A percentile compares a stretch with the other conserved stretches of the same genome.
Conservation (phyloP, 2,113 vertebrate species). For the Gasterosteus nipponicus region DNA sequence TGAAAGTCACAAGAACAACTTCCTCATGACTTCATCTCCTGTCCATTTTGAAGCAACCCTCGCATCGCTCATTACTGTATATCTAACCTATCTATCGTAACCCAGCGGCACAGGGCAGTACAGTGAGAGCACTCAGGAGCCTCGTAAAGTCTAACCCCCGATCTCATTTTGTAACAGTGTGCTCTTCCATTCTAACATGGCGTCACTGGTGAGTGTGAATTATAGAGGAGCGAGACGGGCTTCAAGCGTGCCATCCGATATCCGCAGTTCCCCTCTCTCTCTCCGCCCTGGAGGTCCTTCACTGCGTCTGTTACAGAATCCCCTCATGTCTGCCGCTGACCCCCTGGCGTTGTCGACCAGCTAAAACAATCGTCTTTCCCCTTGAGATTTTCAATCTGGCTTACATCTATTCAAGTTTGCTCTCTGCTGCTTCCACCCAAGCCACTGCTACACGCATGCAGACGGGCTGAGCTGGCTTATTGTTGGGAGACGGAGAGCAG, state of each 20-base stretch:
- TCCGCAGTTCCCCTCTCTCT: not conserved
- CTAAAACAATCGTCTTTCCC: conserved; percentile 35
- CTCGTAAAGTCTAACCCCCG: conserved; percentile 59
- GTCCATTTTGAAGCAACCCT: not conserved
- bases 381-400: conserved; percentile 40
- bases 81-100: too few relatives aligned
- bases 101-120: conserved; percentile 53
- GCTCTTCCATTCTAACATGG: conserved; percentile 51
- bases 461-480: conserved; percentile 20
- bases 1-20: not conserved
- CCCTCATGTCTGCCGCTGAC: conserved; percentile 10
- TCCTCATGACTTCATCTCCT: not conserved
- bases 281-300: conserved; percentile 2
- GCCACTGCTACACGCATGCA: conserved; percentile 56
- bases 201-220: conserved; percentile 51
- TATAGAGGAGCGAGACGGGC: conserved; percentile 29
- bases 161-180: conserved; percentile 61
- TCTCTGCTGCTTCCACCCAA: conserved; percentile 27
- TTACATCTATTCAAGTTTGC: conserved; percentile 40
- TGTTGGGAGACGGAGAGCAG: conserved; percentile 22
- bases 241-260: not conserved
- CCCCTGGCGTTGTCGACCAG: conserved; percentile 22
- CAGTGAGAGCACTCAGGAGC: conserved; percentile 62
- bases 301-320: conserved; percentile 26
- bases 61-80: not conserved